Evolutionary conservation across 1,140 invertebrate genomes (phyloP).

Genomic region (Mycetomoellerius zeteki): DNA sequence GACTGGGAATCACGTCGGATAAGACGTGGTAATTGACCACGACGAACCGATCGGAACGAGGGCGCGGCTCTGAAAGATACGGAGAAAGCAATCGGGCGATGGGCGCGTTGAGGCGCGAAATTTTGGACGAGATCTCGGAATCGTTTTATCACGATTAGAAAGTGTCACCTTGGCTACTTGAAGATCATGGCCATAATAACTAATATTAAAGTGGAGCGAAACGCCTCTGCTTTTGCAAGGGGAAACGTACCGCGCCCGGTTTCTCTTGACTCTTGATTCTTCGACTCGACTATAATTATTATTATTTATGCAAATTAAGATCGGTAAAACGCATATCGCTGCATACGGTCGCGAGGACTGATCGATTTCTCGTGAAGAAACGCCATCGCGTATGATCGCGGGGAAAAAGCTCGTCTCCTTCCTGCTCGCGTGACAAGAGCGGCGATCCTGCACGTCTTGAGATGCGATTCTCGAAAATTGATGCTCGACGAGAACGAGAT

Average conservation of each 20-base stretch:
- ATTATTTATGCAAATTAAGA: slow-evolving; percentile 61
- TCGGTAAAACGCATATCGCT: slow-evolving; percentile 12
- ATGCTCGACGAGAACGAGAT: slow-evolving; percentile 14
- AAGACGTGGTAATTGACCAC: slow-evolving; percentile 25
- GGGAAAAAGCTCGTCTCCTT: not conserved
- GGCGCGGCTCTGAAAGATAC: slow-evolving; percentile 9
- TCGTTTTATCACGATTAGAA: slow-evolving; percentile 54
- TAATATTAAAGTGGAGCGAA: slow-evolving; percentile 6
- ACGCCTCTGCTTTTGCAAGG: slow-evolving; percentile 19
- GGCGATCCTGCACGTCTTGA: not conserved
- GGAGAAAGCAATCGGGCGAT: slow-evolving; percentile 48
- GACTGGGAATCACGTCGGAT: not conserved
- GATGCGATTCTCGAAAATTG: not conserved
- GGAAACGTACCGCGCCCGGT: slow-evolving; percentile 23
- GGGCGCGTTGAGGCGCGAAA: slow-evolving; percentile 4
- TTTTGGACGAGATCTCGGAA: slow-evolving; percentile 24
- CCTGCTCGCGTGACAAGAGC: slow-evolving; percentile 33
- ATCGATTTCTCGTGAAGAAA: slow-evolving; percentile 34
- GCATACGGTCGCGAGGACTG: slow-evolving; percentile 9
- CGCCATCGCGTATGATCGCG: slow-evolving; percentile 1
- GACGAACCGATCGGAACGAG: slow-evolving; percentile 9
- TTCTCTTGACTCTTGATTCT: no score
- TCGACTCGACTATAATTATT: slow-evolving; percentile 30
- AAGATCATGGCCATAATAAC: not conserved
- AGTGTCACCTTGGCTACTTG: slow-evolving; percentile 8